Percentiles rank a stretch among this genome's conserved stretches.
Evolutionary conservation across 2,113 vertebrate species (phyloP).

Genomic region (Lucifuga dentata): DNA sequence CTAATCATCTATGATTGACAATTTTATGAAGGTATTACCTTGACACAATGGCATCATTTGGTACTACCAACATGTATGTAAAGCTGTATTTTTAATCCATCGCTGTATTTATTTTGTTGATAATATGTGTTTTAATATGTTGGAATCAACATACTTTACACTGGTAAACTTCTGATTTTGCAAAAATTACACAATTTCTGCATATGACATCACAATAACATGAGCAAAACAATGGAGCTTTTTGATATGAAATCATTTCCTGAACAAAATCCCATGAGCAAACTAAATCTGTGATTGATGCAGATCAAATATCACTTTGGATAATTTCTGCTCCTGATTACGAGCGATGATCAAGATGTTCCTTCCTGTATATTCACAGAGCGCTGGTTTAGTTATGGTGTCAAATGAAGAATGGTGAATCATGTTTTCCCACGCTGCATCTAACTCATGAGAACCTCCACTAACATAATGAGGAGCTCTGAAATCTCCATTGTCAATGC

Average conservation of each 20-base stretch:
- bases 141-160: conserved; percentile 17
- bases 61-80: conserved; percentile 5
- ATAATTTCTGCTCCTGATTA: too few species aligned
- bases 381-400: background rate
- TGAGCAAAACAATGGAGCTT: background rate
- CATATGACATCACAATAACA: background rate
- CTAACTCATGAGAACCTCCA: conserved; percentile 15
- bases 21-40: conserved; percentile 14
- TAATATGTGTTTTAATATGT: conserved; percentile 11
- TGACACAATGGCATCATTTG: background rate
- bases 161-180: background rate
- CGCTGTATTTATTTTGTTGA: conserved; percentile 46
- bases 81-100: conserved; percentile 20
- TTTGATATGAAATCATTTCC: background rate
- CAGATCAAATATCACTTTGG: background rate
- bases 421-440: conserved; percentile 47
- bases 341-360: too few species aligned
- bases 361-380: background rate
- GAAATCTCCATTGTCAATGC: conserved; percentile 29
- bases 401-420: conserved; percentile 20
- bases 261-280: background rate
- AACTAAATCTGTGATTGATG: conserved; percentile 11
- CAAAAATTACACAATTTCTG: conserved; percentile 8
- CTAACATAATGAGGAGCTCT: conserved; percentile 34
- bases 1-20: conserved; percentile 46